Conservation (phyloP, 2,797 vertebrate species). For the Saxicola maurus region DNA sequence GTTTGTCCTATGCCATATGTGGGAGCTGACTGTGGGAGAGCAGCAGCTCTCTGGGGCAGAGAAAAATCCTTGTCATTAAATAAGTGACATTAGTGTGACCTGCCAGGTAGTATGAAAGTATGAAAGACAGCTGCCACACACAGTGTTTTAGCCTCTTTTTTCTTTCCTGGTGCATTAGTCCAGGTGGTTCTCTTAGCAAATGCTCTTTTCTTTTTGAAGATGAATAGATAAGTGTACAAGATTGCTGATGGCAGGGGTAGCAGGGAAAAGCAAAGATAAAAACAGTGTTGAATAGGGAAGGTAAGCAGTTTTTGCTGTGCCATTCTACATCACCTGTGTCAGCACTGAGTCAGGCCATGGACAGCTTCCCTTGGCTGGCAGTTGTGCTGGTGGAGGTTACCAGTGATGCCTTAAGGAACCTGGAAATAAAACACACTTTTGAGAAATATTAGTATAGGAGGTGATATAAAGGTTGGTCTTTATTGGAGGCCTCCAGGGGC, state of each 20-base stretch:
- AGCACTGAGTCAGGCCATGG: background rate
- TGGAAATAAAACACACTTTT: background rate
- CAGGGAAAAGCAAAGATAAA: background rate
- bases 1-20: background rate
- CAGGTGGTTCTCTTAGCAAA: background rate
- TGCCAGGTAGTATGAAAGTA: background rate
- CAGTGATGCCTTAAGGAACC: background rate
- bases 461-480: background rate
- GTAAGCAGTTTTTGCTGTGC: background rate
- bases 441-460: background rate
- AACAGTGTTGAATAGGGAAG: background rate
- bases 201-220: background rate
- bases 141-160: background rate
- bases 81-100: background rate
- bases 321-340: background rate
- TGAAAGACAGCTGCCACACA: background rate
- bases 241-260: slow-evolving; percentile 1
- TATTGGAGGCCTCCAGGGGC: background rate
- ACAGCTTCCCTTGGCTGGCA: background rate
- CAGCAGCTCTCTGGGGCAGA: background rate
- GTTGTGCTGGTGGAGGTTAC: background rate
- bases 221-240: background rate
- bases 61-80: slow-evolving; percentile 31
- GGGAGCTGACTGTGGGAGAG: background rate
- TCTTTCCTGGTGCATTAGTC: background rate